Base-by-base conservation (phyloP, 2,888 invertebrate genomes). In the Galerucella calmariensis region DNA sequence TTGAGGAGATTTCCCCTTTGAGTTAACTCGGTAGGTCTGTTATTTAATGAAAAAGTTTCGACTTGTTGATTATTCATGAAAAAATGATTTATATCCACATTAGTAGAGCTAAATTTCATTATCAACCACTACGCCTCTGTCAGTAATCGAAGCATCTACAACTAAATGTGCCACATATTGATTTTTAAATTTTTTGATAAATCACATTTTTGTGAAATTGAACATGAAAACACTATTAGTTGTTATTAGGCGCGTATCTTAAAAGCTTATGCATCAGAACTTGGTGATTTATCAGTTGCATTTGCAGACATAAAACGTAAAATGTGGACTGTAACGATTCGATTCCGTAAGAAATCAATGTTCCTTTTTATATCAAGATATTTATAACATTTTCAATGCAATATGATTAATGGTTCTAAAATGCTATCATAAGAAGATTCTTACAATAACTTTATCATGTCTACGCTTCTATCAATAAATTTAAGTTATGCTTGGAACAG, bases 221-320 rank as follows among this genome's bases (percentile, higher is more conserved):
- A 78, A 80, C 79, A 79, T 73, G 79, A 76, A 81, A 80, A 81
- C 66, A 75, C 77, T 81, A 76, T 80, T 81, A 79, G 75, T 70
- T 75, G 71, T 74, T 76, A 74, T 75, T 76, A 74, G 63, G 72
- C 53, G 58, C 53, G 62, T 72, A 74, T 76, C 74, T 71, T 69
- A 72, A 72, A 72, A 72, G 72, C 72, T 66, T 58, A 58, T 72
- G 72, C 72, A 72, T 72, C 66, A 67, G 66, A 66, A n/a, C 56
- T 44, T 53, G 27, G 66, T 72, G 72, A 72, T 72, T 72, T 72
- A 72, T 72, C 72, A 59, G 66, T 72, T 72, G 66, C 72, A 72
- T 72, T 72, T 66, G 72, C 72, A 73, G 69, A 69, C 70, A 41
- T 20, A 65, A 65, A 46, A 65, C 27, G 61, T 27, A 14, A 61